Base-by-base conservation (phyloP, 2,113 vertebrate genomes). In the Glaucidium brasilianum region DNA sequence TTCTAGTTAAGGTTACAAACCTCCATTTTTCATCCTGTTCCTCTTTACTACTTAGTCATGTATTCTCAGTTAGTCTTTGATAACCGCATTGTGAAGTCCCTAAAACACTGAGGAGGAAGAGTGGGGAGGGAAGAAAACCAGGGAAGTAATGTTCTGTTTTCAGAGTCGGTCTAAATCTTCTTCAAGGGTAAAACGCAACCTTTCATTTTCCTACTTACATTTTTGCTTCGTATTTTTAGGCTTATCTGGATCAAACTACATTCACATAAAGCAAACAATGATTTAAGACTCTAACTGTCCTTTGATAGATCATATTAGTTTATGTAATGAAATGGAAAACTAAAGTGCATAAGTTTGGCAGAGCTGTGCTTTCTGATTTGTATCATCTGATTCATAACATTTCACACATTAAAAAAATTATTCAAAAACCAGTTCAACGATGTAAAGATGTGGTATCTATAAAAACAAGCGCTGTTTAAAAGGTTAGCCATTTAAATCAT, bases 261-360 rank as follows among this genome's bases (percentile, higher is more conserved):
- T 84, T 94, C 64, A 83, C 15, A 59, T 56, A 94, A 45, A 88
- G 85, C 56, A 88, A 74, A 76, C 43, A 75, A 52, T 75, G 37
- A 92, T 75, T 92, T 94, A 78, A 69, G 64, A 84, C 49, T 37
- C 55, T 84, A 56, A 64, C 34, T 90, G 72, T 94, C 86, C 66
- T 88, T 86, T 89, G 74, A 66, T 86, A 49, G 21, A 94, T 77
- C 52, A 11, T n/a, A 63, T 72, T 92, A 94, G 68, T 96, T 92
- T 95, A 95, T 77, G 35, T 66, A 97, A 94, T 73, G 79, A 90
- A 85, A 92, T 84, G 66, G 95, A 95, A 96, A 84, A 76, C 81
- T 86, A 17, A 88, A 79, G 88, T 74, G 94, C 5, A 0, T 56
- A 59, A 79, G 50, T 88, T 85, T 5, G n/a, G 66, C 88, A 96